Base-by-base conservation (phyloP, 2,888 invertebrate genomes). In the Timandra comae region DNA sequence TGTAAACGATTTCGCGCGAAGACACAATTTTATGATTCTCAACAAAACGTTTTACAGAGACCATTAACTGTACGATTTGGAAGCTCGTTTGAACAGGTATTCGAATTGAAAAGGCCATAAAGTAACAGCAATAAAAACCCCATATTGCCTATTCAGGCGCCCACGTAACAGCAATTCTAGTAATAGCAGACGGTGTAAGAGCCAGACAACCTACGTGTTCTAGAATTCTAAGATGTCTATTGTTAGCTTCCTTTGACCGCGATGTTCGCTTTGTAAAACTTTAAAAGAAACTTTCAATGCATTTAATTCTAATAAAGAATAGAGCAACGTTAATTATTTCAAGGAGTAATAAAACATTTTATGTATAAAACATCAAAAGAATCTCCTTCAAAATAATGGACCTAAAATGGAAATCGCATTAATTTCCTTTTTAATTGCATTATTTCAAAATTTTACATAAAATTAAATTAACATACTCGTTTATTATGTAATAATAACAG, bases 101-200 rank as follows among this genome's bases (percentile, higher is more conserved):
- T 38, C 31, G 41, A 46, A 41, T 44, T 40, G 28, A 46, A 47
- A 56, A 40, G 43, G 44, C 33, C 22, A 43, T 37, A 42, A 48
- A 49, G 35, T 46, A 43, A 42, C 35, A 44, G 42, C 42, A 46
- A 55, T 56, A 52, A 52, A 55, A 54, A 16, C 39, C 33, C 44
- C 38, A 53, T 52, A 53, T 49, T 52, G 47, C 40, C 41, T 45
- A 51, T 56, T 55, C 52, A 46, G 36, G 38, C 55, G 45, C 61
- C 62, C 55, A 63, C 61, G 52, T 55, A 51, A 52, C 36, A 43
- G 41, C 49, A 41, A 55, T 56, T 57, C 51, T 51, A 43, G 44
- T 59, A 60, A 62, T 53, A 11, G 24, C 36, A 37, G 46, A 44
- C 49, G 36, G 48, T 54, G 54, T 55, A 39, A 35, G 43, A 55